Conservation (phyloP, 2,797 vertebrate species). For the Eptatretus atami region DNA sequence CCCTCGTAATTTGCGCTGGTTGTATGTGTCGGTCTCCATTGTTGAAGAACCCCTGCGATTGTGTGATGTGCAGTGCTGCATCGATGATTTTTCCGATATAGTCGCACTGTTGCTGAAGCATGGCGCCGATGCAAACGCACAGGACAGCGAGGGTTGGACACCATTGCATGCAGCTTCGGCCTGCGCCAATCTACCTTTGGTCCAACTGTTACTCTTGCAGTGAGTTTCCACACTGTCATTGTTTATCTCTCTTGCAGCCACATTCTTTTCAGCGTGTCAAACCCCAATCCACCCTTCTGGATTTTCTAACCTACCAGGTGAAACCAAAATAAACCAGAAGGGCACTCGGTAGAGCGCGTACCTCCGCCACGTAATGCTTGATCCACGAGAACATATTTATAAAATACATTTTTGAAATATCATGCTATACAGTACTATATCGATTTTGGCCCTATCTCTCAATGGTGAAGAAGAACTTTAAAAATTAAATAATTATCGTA, state of each 20-base stretch:
- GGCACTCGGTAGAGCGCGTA: too few relatives aligned
- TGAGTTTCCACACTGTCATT: slow-evolving; percentile 17
- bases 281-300: neutral
- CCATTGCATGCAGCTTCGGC: slow-evolving; percentile 74
- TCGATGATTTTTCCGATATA: slow-evolving; percentile 90
- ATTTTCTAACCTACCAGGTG: neutral
- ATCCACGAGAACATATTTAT: too few relatives aligned
- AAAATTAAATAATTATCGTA: too few relatives aligned
- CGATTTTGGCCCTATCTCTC: too few relatives aligned
- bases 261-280: neutral
- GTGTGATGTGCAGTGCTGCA: slow-evolving; percentile 36
- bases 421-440: too few relatives aligned
- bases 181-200: slow-evolving; percentile 60
- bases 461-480: too few relatives aligned
- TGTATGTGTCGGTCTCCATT: too few relatives aligned
- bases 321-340: too few relatives aligned
- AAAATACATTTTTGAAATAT: too few relatives aligned
- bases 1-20: too few relatives aligned
- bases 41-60: too few relatives aligned
- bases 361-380: too few relatives aligned
- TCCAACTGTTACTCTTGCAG: slow-evolving; percentile 69
- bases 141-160: slow-evolving; percentile 87
- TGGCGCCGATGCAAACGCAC: slow-evolving; percentile 48
- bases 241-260: neutral
- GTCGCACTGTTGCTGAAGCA: slow-evolving; percentile 56